These are phyloP conservation scores for Ectemnius cavifrons DNA, from an alignment of 2,888 invertebrate genomes.

Conservation along the genomic window DNA sequence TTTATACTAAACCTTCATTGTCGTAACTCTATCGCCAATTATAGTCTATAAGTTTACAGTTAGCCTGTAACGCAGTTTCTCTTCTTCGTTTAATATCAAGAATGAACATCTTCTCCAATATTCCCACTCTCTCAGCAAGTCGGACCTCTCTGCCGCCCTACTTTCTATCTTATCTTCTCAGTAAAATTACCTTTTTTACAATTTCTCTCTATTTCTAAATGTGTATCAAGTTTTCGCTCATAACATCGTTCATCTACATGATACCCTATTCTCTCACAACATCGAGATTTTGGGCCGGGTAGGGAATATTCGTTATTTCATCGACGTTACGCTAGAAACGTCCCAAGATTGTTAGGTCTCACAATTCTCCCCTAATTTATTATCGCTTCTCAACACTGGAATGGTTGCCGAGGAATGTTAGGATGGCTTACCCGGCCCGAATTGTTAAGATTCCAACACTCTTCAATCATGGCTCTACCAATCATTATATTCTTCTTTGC, in stretches of 20 bases:
- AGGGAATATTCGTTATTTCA: slow-evolving; percentile 22
- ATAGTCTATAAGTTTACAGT: slow-evolving; percentile 31
- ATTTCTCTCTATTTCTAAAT: slow-evolving; percentile 23
- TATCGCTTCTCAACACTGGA: background rate
- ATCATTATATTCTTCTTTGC: background rate
- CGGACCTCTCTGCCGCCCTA: slow-evolving; percentile 23
- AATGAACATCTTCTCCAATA: slow-evolving; percentile 29
- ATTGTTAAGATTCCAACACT: slow-evolving; percentile 6
- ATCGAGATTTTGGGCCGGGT: slow-evolving; percentile 30
- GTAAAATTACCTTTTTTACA: slow-evolving; percentile 26
- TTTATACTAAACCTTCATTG: slow-evolving; percentile 40
- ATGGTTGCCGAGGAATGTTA: background rate
- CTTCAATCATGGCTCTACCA: slow-evolving; percentile 8
- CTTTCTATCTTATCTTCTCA: slow-evolving; percentile 23
- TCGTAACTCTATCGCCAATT: slow-evolving; percentile 26
- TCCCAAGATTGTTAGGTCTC: background rate
- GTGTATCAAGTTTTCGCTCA: slow-evolving; percentile 24
- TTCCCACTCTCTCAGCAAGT: slow-evolving; percentile 25
- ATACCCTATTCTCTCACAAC: slow-evolving; percentile 17
- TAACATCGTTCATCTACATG: slow-evolving; percentile 12
- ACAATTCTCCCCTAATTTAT: background rate
- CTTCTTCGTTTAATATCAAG: slow-evolving; percentile 23
- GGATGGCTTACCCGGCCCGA: slow-evolving; percentile 21
- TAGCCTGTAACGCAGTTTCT: slow-evolving; percentile 21
- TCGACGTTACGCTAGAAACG: background rate